phyloP scores from a whole-genome alignment of 2,113 vertebrate genomes.

The Rostratula benghalensis region DNA sequence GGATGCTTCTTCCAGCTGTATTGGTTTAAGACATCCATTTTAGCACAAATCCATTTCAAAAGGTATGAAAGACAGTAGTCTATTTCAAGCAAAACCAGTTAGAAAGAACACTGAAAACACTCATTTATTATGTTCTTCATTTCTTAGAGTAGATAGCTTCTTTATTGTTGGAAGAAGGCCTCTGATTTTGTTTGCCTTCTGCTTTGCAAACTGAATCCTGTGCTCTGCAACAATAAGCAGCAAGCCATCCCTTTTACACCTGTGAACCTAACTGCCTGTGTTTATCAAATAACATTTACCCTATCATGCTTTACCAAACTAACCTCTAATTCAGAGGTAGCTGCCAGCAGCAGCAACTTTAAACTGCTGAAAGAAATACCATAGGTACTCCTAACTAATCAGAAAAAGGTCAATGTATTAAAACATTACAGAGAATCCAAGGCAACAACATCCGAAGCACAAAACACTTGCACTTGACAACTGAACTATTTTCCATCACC shows the following conservation, averaged over 20 bases:
- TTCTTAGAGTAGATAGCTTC: background rate
- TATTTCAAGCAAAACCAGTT: background rate
- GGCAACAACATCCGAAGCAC: background rate
- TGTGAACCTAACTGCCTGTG: background rate
- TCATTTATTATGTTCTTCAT: background rate
- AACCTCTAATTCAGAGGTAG: background rate
- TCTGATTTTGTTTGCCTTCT: background rate
- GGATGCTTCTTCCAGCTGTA: background rate
- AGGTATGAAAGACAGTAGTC: background rate
- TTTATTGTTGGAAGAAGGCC: background rate
- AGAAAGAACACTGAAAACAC: background rate
- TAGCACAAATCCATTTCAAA: background rate
- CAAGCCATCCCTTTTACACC: background rate
- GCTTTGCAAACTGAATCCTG: background rate
- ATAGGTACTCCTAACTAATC: background rate
- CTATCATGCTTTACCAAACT: background rate
- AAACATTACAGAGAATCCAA: background rate
- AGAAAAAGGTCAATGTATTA: background rate
- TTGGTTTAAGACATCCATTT: background rate
- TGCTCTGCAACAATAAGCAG: background rate
- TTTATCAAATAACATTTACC: background rate
- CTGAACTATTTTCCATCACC: conserved; percentile 16
- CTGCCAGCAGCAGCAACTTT: background rate
- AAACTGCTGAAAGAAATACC: background rate
- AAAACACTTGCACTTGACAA: conserved; percentile 18